Base-by-base conservation (phyloP, 2,797 vertebrate species). In the Miichthys miiuy region DNA sequence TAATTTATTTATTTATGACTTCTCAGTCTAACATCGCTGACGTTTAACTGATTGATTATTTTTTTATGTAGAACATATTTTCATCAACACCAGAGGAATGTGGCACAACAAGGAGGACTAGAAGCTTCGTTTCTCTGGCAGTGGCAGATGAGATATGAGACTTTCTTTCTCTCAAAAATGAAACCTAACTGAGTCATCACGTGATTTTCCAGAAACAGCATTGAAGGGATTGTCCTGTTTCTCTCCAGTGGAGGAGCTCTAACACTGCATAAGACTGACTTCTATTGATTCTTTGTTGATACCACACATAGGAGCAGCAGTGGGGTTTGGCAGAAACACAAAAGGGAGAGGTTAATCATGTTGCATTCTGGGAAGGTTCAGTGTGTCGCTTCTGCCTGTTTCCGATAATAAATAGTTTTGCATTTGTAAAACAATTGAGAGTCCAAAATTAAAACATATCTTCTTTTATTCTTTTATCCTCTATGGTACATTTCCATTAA, bases 191-290 rank as follows among this genome's bases (percentile, higher is more conserved):
- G 17, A 11, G 21, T 55, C 3, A 50, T 71, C 86, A 86, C 0
- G 51, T 86, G 86, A 75, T 84, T 91, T 91, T 44, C 17, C 27
- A 50, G 84, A 87, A 91, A 56, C 13, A 16, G 0, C 42, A 13
- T 2, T 2, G 56, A 41, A 4, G 12, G 5, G 2, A 5, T 38
- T 38, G 34, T 38, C 8, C 34, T 38, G 34, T 38, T 21, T 60
- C 9, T 60, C 34, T 21, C 57, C 34, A 41, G 18, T 38, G 30
- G 34, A n/a, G 57, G 57, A n/a, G 57, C 57, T 41, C 17, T 41
- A 41, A 41, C 57, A 41, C 57, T 7, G 7, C 0, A 6, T 3
- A 11, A n/a, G 34, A 60, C 30, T 13, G 27, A 5, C 13, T 6
- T 14, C 2, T 16, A 1, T 17, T 52, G 51, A 2, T 2, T 34